Evolutionary conservation across 2,113 vertebrate genomes (phyloP).

Genomic region (Apistogramma diplotaenia): DNA sequence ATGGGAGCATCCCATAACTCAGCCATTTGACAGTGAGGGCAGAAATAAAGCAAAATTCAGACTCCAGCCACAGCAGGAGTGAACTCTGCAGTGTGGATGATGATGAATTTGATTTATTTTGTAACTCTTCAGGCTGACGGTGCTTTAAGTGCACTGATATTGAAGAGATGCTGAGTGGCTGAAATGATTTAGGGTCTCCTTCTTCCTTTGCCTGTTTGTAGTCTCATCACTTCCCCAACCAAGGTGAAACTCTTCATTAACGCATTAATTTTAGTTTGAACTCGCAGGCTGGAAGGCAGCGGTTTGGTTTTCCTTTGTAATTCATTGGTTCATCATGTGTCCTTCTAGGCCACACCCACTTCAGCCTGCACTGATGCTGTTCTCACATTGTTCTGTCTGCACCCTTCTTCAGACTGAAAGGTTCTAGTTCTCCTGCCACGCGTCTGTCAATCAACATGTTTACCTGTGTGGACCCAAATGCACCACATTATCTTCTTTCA

Average conservation of each 20-base stretch:
- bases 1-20: neutral
- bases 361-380: neutral
- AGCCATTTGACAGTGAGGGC: neutral
- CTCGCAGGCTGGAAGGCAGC: neutral
- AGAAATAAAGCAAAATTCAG: neutral
- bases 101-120: neutral
- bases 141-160: neutral
- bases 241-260: neutral
- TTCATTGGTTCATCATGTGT: neutral
- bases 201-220: too few relatives aligned
- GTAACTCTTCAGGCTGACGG: neutral
- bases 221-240: neutral
- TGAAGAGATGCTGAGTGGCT: neutral
- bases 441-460: neutral
- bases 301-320: neutral
- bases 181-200: neutral
- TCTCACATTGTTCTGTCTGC: neutral
- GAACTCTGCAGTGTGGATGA: neutral
- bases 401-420: neutral
- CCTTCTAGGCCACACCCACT: neutral
- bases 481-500: neutral
- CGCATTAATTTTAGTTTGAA: neutral
- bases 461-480: neutral
- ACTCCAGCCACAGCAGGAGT: neutral
- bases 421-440: neutral